Base-by-base conservation (phyloP, 2,113 vertebrate species). In the Acanthochromis polyacanthus region DNA sequence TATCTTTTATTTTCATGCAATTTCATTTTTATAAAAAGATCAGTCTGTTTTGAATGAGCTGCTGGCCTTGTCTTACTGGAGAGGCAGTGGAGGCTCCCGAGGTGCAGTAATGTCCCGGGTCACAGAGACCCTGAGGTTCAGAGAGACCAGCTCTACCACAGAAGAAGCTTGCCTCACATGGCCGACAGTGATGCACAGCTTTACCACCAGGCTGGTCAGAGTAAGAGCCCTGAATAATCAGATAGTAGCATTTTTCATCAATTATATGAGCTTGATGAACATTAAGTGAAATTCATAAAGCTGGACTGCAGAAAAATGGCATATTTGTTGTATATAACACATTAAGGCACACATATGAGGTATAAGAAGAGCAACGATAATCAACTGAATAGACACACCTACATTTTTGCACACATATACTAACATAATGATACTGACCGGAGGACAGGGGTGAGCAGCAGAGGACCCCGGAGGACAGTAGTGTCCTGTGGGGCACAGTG, bases 131-230 rank as follows among this genome's bases (percentile, higher is more conserved):
- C 81, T 96, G 92, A 8, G 97, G 96, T 19, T 66, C 40, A 0
- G 92, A 58, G 48, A 98, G 93, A 22, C 95, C 96, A 9, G 91
- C 14, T 71, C 53, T 77, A 52, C 95, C 90, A 87, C 97, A 98
- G 92, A 95, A 97, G 77, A 82, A 91, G 10, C 97, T 96, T 0
- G 95, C 93, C 16, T 88, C 90, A 80, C 97, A 99, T 2, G 81
- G 92, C 16, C 93, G 78, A 88, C 97, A 98, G 15, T 94, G 93
- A 0, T 91, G 85, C 28, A 93, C 43, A 5, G 63, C 74, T 46
- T 85, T 77, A 5, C 90, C 94, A 5, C 94, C 94, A 0, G 79
- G 64, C 70, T 89, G 79, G 11, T 94, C 94, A 0, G 74, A 71
- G 75, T 95, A 97, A 2, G 89, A 94, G 0, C 97, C 97, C 97